Evolutionary conservation across 2,888 invertebrate species (phyloP).

Genomic region (Lissocephala sabroskyi): DNA sequence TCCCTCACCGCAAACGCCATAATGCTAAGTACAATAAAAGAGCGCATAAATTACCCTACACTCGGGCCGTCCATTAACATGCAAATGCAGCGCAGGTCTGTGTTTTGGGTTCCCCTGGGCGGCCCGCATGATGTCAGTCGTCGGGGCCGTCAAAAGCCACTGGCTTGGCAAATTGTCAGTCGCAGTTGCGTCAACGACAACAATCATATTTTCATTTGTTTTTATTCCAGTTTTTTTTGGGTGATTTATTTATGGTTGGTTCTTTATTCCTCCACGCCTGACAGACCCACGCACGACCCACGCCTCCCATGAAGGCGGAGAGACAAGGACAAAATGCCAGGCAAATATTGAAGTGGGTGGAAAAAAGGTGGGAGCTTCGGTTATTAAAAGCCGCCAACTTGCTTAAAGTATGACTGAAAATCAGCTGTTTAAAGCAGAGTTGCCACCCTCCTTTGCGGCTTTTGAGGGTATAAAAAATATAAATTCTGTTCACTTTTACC

Average conservation of each 20-base stretch:
- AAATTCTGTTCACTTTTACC: no score
- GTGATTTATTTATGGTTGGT: constrained; percentile 44
- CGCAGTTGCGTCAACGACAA: constrained; percentile 17
- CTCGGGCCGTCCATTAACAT: constrained; percentile 42
- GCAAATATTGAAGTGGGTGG: no score
- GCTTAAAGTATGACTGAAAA: no score
- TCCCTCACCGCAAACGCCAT: constrained; percentile 11
- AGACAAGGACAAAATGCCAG: no score
- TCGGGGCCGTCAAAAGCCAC: constrained; percentile 20
- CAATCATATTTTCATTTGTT: constrained; percentile 8
- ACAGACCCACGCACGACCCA: constrained; percentile 53
- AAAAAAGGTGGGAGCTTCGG: no score
- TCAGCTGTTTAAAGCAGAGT: no score
- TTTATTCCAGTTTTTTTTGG: no score
- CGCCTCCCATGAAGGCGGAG: no score
- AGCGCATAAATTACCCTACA: constrained; percentile 46
- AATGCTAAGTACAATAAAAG: constrained; percentile 25
- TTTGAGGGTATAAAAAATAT: no score
- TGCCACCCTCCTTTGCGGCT: no score
- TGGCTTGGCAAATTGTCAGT: background rate
- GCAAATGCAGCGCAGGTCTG: constrained; percentile 36
- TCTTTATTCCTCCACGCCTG: no score
- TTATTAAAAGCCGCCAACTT: no score
- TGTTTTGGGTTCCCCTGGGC: background rate
- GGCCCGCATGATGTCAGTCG: constrained; percentile 14